Base-by-base conservation (phyloP, 2,113 vertebrate species). In the Pangasianodon hypophthalmus region DNA sequence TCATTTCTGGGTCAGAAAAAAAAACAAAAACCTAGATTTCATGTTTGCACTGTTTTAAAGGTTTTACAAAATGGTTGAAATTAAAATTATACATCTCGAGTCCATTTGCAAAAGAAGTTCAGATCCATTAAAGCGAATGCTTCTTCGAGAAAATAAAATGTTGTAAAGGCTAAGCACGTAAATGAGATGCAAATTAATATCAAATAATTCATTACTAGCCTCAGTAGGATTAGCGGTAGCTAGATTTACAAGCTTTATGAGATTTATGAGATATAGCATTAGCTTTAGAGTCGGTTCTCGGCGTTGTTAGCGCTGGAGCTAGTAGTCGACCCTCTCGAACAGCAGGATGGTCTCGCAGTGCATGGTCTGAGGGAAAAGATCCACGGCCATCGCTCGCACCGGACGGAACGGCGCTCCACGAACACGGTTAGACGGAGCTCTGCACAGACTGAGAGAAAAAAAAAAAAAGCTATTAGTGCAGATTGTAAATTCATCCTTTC, bases 321-420 rank as follows among this genome's bases (percentile, higher is more conserved):
- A 37, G 9, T 96, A 94, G 3, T 97, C 95, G 13, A 96, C 93
- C 83, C 98, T 96, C 92, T 99, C 97, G 11, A 99, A 96, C 91
- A 98, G 92, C 88, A 99, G 94, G 2, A 99, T 95, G 90, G 98
- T 94, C 94, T 99, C 98, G 0, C 97, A 97, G 50, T 99, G 98
- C 79, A 96, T 95, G 7, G 98, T 99, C 93, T 99, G 98, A 1
- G 98, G 98, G 92, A 99, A 99, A 77, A 99, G 96, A 91, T 99
- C 98, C 93, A 99, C 97, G 0, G 98, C 97, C 95, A 97, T 90
- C 0, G 98, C 97, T 93, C 95, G 95, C 11, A 97, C 85, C 0
- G 98, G 98, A 4, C 96, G 96, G 95, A 99, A 99, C 0, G 98
- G 94, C 0, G 93, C 93, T 56, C 98, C 98, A 24, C 95, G 97